These are phyloP conservation scores for Acestrorhynchus altus DNA, from an alignment of 2,797 vertebrate genomes.

Conservation along the genomic window DNA sequence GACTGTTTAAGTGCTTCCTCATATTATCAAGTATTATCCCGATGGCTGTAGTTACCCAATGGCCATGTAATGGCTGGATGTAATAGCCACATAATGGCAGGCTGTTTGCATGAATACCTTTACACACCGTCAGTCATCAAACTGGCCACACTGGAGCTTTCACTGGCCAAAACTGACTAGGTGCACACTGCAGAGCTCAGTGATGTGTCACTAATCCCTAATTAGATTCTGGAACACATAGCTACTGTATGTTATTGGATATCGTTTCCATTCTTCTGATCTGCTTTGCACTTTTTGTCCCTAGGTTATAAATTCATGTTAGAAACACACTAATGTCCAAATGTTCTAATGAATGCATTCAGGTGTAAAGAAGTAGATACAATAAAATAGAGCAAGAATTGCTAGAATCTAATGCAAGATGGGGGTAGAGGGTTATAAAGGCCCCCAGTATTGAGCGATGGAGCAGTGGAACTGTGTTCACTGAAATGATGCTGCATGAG, in stretches of 20 bases:
- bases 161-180: neutral
- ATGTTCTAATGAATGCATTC: too few relatives aligned
- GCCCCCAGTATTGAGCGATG: too few relatives aligned
- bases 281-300: neutral
- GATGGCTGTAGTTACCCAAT: neutral
- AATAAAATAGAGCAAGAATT: too few relatives aligned
- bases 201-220: constrained; percentile 6
- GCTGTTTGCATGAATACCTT: neutral
- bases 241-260: neutral
- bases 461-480: too few relatives aligned
- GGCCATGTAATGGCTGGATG: neutral
- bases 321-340: too few relatives aligned
- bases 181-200: neutral
- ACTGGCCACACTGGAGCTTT: neutral
- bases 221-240: constrained; percentile 10
- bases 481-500: too few relatives aligned
- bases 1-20: constrained; percentile 7
- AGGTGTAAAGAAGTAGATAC: too few relatives aligned
- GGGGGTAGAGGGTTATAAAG: too few relatives aligned
- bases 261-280: neutral
- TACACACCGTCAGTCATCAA: constrained; percentile 14
- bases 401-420: too few relatives aligned
- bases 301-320: too few relatives aligned
- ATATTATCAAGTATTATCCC: neutral
- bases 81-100: constrained; percentile 1